A percentile compares a stretch with the other conserved stretches of the same genome.
These are phyloP conservation scores for Steinernema carpocapsae DNA, from an alignment of 2,888 invertebrate species.

Conservation along the genomic window DNA sequence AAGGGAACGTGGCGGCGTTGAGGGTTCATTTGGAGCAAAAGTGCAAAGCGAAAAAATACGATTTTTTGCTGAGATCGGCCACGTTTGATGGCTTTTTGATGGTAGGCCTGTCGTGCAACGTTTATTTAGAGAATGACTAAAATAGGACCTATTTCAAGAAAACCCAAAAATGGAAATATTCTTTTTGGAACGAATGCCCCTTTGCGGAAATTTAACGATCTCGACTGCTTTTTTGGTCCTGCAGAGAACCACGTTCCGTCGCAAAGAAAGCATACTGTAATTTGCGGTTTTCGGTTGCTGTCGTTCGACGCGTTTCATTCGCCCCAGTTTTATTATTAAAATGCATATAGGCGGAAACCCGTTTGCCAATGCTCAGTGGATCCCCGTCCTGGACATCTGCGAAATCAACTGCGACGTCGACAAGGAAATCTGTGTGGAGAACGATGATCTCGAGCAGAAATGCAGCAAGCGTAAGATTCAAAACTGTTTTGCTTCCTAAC, in stretches of 20 bases:
- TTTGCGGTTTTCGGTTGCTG: too few species aligned
- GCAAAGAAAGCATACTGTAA: too few species aligned
- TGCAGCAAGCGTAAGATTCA: slow-evolving; percentile 60
- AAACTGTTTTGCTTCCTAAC: neutral
- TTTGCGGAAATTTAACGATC: neutral
- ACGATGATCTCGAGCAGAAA: slow-evolving; percentile 61
- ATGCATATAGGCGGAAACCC: slow-evolving; percentile 62
- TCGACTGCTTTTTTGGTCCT: neutral
- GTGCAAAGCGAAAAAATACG: too few species aligned
- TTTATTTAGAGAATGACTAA: too few species aligned
- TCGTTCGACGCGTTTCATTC: neutral
- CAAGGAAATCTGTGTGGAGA: slow-evolving; percentile 64
- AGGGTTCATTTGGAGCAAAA: too few species aligned
- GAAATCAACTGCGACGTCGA: slow-evolving; percentile 55
- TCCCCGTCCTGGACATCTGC: slow-evolving; percentile 65
- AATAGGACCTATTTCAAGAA: too few species aligned
- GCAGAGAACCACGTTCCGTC: too few species aligned
- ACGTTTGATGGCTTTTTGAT: neutral
- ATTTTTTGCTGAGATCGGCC: neutral
- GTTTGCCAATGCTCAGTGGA: slow-evolving; percentile 65
- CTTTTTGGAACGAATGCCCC: too few species aligned
- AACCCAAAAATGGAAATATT: too few species aligned
- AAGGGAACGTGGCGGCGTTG: too few species aligned
- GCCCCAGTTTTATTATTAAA: neutral
- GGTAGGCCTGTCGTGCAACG: neutral